Percentiles rank a stretch among this genome's conserved stretches.
phyloP scores from a whole-genome alignment of 2,797 vertebrate species.

The Parotocinclus haroldoi region DNA sequence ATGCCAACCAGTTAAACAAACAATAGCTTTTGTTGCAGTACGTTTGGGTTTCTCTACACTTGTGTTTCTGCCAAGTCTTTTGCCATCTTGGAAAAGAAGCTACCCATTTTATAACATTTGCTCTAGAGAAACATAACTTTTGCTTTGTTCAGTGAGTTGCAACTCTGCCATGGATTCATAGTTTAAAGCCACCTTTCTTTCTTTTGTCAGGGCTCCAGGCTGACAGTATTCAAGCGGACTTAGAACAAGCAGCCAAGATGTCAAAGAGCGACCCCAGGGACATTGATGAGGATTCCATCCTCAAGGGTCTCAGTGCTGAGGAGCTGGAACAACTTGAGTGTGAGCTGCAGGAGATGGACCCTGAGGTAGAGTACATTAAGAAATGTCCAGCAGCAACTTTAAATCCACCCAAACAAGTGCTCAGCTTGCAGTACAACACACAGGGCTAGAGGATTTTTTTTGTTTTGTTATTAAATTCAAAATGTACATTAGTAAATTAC shows the following conservation, averaged over 20 bases:
- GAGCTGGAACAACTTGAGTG: slow-evolving; percentile 85
- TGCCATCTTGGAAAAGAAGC: slow-evolving; percentile 1
- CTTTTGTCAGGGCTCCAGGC: slow-evolving; percentile 50
- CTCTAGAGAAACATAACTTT: slow-evolving; percentile 1
- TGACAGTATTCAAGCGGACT: slow-evolving; percentile 48
- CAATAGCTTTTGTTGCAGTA: too few relatives aligned
- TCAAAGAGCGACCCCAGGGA: slow-evolving; percentile 85
- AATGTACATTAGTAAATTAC: too few relatives aligned
- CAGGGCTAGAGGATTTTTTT: too few relatives aligned
- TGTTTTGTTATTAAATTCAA: too few relatives aligned
- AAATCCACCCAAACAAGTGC: too few relatives aligned
- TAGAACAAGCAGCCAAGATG: slow-evolving; percentile 62
- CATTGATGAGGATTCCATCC: slow-evolving; percentile 94
- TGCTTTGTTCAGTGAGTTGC: slow-evolving; percentile 3
- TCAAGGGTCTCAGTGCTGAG: slow-evolving; percentile 80
- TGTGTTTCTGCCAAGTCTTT: slow-evolving; percentile 13
- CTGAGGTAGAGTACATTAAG: slow-evolving; percentile 78
- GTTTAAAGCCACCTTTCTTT: slow-evolving; percentile 6
- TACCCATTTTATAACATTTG: not conserved
- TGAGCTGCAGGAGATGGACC: slow-evolving; percentile 94
- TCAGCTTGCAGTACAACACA: too few relatives aligned
- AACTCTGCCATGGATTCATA: slow-evolving; percentile 4
- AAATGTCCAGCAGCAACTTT: too few relatives aligned
- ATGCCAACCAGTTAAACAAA: too few relatives aligned
- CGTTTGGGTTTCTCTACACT: too few relatives aligned